phyloP scores from a whole-genome alignment of 2,888 invertebrate genomes.

The Ennomos quercinarius region DNA sequence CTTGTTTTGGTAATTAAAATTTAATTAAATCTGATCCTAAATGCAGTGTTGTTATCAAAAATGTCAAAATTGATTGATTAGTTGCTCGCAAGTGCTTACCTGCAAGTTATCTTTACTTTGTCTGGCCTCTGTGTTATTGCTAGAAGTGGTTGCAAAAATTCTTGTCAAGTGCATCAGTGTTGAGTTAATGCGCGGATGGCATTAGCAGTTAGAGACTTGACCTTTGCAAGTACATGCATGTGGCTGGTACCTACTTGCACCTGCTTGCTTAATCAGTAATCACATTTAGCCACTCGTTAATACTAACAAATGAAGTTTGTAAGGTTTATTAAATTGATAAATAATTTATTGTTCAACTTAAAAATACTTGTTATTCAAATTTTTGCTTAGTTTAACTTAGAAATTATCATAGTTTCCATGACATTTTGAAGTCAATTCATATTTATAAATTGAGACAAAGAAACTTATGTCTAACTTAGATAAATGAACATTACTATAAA shows the following conservation, averaged over 20 bases:
- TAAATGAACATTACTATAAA: no score
- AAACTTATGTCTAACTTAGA: background rate
- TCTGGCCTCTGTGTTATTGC: slow-evolving; percentile 15
- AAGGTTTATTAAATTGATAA: background rate
- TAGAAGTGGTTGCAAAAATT: slow-evolving; percentile 33
- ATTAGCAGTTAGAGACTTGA: slow-evolving; percentile 39
- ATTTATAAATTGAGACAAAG: slow-evolving; percentile 4
- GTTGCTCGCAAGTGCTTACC: slow-evolving; percentile 13
- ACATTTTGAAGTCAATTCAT: slow-evolving; percentile 15
- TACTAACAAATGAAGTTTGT: background rate
- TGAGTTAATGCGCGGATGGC: slow-evolving; percentile 24
- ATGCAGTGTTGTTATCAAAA: slow-evolving; percentile 8
- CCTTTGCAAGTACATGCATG: slow-evolving; percentile 42
- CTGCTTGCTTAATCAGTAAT: slow-evolving; percentile 15
- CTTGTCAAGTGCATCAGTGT: slow-evolving; percentile 31
- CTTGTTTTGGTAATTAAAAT: slow-evolving; percentile 43
- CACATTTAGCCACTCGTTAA: slow-evolving; percentile 4
- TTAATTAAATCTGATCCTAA: slow-evolving; percentile 1
- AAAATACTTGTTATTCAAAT: no score
- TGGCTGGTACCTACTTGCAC: slow-evolving; percentile 23
- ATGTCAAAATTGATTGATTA: slow-evolving; percentile 20
- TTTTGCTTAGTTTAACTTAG: background rate
- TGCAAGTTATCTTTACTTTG: slow-evolving; percentile 10
- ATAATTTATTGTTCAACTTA: background rate
- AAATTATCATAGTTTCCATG: slow-evolving; percentile 14